Base-by-base conservation (phyloP, 2,888 invertebrate species). In the Megaustenia siamemsis region DNA sequence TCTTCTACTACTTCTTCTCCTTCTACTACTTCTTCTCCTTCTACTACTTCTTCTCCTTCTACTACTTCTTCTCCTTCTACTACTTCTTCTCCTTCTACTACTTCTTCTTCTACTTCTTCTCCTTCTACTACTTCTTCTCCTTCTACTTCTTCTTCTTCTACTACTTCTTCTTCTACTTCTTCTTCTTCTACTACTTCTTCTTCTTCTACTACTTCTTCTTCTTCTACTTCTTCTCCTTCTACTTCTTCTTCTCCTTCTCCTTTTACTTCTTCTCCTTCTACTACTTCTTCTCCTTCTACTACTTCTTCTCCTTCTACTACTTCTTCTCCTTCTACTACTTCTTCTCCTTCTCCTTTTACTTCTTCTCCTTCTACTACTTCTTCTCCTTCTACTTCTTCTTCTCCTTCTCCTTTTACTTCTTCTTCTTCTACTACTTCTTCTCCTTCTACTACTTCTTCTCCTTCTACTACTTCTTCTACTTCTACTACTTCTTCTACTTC, bases 91-190 rank as follows among this genome's bases (percentile, higher is more conserved):
- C 24, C 15, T 80, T 80, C 80, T 80, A 45, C 69, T 68, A 49
- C 68, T 80, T 80, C 69, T 60, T 82, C 82, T 75, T n/a, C n/a
- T 60, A 5, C 60, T 60, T n/a, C 60, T 15, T n/a, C 60, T 75
- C n/a, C 49, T 45, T 53, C 38, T 53, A 15, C 68, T 71, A 49
- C 71, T 71, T 71, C 71, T 49, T 82, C 73, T 82, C 32, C 38
- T 53, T 73, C 73, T 73, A 56, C 56, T 73, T 82, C 73, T 82
- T 56, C 60, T 38, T 56, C 73, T 73, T 73, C 60, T 38, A 21
- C 60, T 60, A 24, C 35, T 32, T 71, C 53, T 56, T 49, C 35
- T 28, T 71, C 56, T 66, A 32, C 32, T 49, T 60, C 24, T 15
- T 56, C 35, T 73, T 40, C 32, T 49, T 49, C 15, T 15, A 6